Evolutionary conservation across 2,113 vertebrate genomes (phyloP).

Genomic region (Paedocypris sp.): DNA sequence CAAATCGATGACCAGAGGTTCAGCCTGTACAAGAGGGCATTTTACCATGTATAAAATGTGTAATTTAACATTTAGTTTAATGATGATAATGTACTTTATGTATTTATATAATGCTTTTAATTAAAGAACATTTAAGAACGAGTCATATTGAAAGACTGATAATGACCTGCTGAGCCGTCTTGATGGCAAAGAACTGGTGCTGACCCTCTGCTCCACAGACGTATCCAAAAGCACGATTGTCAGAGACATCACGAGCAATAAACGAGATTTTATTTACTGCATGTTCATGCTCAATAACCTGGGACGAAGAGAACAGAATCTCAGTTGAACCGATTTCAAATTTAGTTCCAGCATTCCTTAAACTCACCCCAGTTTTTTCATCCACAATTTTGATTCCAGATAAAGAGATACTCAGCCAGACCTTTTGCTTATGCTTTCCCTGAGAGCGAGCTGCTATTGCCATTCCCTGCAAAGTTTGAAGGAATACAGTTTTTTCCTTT

Average conservation of each 20-base stretch:
- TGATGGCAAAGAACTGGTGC: slow-evolving; percentile 95
- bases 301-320: not conserved
- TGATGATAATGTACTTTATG: no score
- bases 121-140: no score
- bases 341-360: not conserved
- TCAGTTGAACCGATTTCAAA: not conserved
- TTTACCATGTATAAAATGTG: no score
- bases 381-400: slow-evolving; percentile 89
- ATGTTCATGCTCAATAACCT: slow-evolving; percentile 98
- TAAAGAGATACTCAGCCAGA: slow-evolving; percentile 88
- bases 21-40: slow-evolving; percentile 64
- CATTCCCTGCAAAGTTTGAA: slow-evolving; percentile 69
- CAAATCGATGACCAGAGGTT: slow-evolving; percentile 84
- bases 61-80: no score
- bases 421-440: slow-evolving; percentile 92
- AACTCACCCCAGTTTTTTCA: slow-evolving; percentile 87
- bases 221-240: slow-evolving; percentile 90
- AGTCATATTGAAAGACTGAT: not conserved
- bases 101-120: no score
- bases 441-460: slow-evolving; percentile 87
- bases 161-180: slow-evolving; percentile 92
- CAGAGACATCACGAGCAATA: slow-evolving; percentile 92
- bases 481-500: not conserved
- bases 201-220: slow-evolving; percentile 91
- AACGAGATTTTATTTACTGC: slow-evolving; percentile 92